Base-by-base conservation (phyloP, 2,797 vertebrate species). In the Mus spretus region DNA sequence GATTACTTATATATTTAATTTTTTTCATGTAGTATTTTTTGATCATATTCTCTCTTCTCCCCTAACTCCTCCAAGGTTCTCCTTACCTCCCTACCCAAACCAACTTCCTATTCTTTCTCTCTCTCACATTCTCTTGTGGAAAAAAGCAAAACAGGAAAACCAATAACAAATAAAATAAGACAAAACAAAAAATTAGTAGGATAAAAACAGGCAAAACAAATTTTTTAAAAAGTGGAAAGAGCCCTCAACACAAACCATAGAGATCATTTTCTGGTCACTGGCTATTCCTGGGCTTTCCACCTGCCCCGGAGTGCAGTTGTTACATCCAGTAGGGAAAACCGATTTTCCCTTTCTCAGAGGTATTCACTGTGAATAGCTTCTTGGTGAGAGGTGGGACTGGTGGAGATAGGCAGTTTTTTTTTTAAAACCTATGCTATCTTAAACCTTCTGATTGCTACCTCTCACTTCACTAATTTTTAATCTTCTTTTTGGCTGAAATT, bases 401-500 rank as follows among this genome's bases (percentile, higher is more conserved):
- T 26, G 2, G 37, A 59, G 55, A 61, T 0, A 0, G 0, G 26
- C 11, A 7, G 6, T 34, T 59, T 40, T 55, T 59, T 59, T 67
- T 70, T n/a, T n/a, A n/a, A 9, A 74, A 44, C 53, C 53, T 44
- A 61, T 1, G 40, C 57, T 14, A 44, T 24, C 40, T 13, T 34
- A 15, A 79, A 59, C 80, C 53, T 77, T 92, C 37, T 7, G 2
- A 28, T 63, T 77, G 70, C 75, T 79, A 63, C 20, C 63, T 95
- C 24, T 91, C 15, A 14, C 1, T 47, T 79, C 63, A 37, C 28
- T 63, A 50, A 24, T 78, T 89, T 47, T 50, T 67, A n/a, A 50
- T 63, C 75, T 63, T 89, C 6, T 28, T 87, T 77, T 59, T 77
- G 15, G n/a, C 31, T 63, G 59, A 40, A 24, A 22, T 24, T 77